Evolutionary conservation across 2,888 invertebrate genomes (phyloP).

Genomic region (Lepetodrilus schrolli): DNA sequence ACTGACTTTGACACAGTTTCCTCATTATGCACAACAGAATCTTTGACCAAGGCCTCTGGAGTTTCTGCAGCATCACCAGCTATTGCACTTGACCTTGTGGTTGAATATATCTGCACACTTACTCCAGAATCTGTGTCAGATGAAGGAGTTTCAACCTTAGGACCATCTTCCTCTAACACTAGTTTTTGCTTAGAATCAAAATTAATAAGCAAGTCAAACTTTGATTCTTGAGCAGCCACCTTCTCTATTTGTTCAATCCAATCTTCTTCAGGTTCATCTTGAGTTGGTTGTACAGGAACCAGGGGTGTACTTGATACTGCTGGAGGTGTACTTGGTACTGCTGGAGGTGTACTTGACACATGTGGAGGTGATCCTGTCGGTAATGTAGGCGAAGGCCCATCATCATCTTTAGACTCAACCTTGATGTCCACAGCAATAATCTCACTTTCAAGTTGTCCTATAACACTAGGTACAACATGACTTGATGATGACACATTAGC

Average conservation of each 20-base stretch:
- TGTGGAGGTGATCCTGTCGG: too few relatives aligned
- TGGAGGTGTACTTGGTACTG: too few relatives aligned
- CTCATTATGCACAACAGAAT: neutral
- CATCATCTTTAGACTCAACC: neutral
- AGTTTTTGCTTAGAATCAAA: slow-evolving; percentile 4
- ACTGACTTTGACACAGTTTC: neutral
- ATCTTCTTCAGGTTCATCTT: neutral
- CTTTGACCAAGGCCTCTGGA: neutral
- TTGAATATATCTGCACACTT: neutral
- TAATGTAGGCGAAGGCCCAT: neutral
- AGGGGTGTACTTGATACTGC: too few relatives aligned
- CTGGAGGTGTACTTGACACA: too few relatives aligned
- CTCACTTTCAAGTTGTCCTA: neutral
- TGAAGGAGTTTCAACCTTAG: neutral
- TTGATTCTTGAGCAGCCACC: slow-evolving; percentile 15
- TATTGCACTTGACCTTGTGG: neutral
- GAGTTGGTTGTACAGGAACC: too few relatives aligned
- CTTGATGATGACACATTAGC: too few relatives aligned
- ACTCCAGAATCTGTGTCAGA: slow-evolving; percentile 18
- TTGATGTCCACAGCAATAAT: too few relatives aligned
- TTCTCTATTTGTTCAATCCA: slow-evolving; percentile 12
- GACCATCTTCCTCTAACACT: neutral
- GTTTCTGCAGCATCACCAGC: neutral
- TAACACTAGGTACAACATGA: neutral
- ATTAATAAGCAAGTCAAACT: slow-evolving; percentile 9